A percentile compares a stretch with the other conserved stretches of the same genome.
phyloP scores from a whole-genome alignment of 2,888 invertebrate genomes.

The Nebria salina region DNA sequence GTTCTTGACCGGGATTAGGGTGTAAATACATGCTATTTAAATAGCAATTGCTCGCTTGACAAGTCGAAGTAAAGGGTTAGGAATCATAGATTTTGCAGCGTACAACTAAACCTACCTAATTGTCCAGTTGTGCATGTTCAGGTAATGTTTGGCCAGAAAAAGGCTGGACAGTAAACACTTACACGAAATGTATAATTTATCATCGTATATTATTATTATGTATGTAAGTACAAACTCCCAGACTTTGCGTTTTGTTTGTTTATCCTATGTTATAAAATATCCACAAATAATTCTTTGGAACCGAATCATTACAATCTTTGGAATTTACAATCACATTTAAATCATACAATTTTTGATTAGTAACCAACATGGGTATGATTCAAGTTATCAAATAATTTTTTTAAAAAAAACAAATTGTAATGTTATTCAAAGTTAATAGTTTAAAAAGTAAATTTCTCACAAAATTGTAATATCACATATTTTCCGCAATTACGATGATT shows the following conservation, averaged over 20 bases:
- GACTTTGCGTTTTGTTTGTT: not conserved
- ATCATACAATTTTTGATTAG: not conserved
- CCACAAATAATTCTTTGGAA: constrained; percentile 4
- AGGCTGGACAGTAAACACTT: constrained; percentile 6
- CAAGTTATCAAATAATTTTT: too few species aligned
- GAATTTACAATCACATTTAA: constrained; percentile 11
- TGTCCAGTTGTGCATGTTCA: constrained; percentile 33
- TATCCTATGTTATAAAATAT: constrained; percentile 1
- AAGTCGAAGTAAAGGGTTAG: constrained; percentile 41
- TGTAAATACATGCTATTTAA: constrained; percentile 30
- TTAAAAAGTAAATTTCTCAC: not conserved
- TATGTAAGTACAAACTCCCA: constrained; percentile 17
- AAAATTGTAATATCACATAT: too few species aligned
- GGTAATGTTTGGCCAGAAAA: constrained; percentile 21
- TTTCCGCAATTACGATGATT: not conserved
- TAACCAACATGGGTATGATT: too few species aligned
- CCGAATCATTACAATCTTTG: constrained; percentile 8
- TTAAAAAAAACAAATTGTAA: too few species aligned
- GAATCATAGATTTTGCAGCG: constrained; percentile 7
- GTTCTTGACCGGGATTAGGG: constrained; percentile 36
- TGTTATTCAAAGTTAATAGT: not conserved
- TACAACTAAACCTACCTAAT: constrained; percentile 25
- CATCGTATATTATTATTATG: constrained; percentile 2
- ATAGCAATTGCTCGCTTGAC: constrained; percentile 23
- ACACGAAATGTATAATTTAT: constrained; percentile 9